Evolutionary conservation across 1,140 invertebrate genomes (phyloP), one percentile per base, ranked within the genome.

Genomic region (Ceratosolen fusciceps): DNA sequence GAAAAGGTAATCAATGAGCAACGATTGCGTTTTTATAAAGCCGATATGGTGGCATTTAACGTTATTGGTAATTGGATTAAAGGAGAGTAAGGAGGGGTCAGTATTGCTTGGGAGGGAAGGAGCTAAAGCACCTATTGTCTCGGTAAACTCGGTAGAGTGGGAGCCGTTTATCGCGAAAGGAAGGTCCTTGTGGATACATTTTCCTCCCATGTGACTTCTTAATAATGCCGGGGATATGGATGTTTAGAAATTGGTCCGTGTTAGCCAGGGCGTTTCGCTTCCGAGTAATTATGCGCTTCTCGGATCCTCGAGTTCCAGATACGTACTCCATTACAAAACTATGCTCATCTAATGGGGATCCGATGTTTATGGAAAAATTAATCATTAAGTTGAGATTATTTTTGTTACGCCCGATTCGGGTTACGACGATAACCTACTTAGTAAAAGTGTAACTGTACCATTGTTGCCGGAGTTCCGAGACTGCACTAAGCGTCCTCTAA

Each of bases 21-120:
- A 70, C 75, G 75, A 77, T 77, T 77, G 58, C 34, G 52, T 43
- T 16, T 70, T 77, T 70, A 77, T 70, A 43, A 52, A 52, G 9
- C 14, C 14, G 34, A 54, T 14, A 58, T 9, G 39, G 72, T 2
- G 2, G 16, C 8, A 0, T 7, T 29, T 19, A 0, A 34, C 24
- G 21, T 62, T 62, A 10, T 56, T 16, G n/a, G 43, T 68, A 54
- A 76, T 76, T 76, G 47, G 21, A 76, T 76, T 68, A 67, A 26
- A 16, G n/a, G 31, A 16, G 1, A 16, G n/a, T 9, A 54, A 4
- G 52, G 10, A 43, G n/a, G n/a, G n/a, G n/a, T n/a, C n/a, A n/a
- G n/a, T n/a, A n/a, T n/a, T n/a, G n/a, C n/a, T 47, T 47, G 43
- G 43, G 43, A 31, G 29, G 24, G 60, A 31, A 31, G 29, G 7